phyloP scores from a whole-genome alignment of 2,797 vertebrate genomes.

The Sebastolobus alascanus region DNA sequence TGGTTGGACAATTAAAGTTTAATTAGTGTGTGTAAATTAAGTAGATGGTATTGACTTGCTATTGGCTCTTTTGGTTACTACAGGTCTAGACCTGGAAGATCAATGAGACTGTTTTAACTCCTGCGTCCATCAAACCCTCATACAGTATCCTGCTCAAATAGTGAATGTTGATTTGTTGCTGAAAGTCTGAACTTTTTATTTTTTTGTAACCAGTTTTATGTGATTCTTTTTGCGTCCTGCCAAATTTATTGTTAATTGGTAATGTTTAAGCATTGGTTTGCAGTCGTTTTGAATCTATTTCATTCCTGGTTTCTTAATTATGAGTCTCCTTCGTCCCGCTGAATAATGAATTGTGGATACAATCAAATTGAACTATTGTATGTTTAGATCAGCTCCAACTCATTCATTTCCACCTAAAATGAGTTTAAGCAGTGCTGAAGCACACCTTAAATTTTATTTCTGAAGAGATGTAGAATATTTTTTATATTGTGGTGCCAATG shows the following conservation, averaged over 20 bases:
- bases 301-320: slow-evolving; percentile 16
- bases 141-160: neutral
- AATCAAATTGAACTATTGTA: slow-evolving; percentile 23
- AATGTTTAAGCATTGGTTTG: neutral
- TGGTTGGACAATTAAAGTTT: slow-evolving; percentile 10
- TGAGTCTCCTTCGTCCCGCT: slow-evolving; percentile 9
- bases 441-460: neutral
- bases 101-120: neutral
- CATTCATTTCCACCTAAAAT: neutral
- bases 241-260: neutral
- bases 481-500: neutral
- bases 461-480: neutral
- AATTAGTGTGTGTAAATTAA: slow-evolving; percentile 39
- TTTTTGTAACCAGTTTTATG: neutral
- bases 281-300: neutral
- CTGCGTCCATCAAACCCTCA: neutral
- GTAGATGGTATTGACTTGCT: slow-evolving; percentile 39
- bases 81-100: slow-evolving; percentile 14
- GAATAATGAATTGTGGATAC: slow-evolving; percentile 38
- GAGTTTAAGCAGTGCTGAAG: neutral
- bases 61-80: neutral
- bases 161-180: neutral
- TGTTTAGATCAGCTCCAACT: slow-evolving; percentile 17
- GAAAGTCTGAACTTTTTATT: neutral
- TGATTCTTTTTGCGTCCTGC: neutral